These are phyloP conservation scores for Callipepla californica DNA, from an alignment of 2,113 vertebrate genomes.

Conservation along the genomic window DNA sequence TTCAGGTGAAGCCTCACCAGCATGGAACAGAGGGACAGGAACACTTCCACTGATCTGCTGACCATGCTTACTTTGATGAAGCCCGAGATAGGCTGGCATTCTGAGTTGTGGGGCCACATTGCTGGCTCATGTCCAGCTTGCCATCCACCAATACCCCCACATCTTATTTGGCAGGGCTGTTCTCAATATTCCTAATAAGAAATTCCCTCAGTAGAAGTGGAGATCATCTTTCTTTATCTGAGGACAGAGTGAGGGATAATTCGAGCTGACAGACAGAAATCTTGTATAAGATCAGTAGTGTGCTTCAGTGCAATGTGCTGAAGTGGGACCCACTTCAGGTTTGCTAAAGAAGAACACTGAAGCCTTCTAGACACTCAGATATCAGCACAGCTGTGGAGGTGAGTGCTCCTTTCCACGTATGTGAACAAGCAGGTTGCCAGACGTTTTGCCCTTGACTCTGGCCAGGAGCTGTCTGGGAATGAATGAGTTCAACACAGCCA, in stretches of 20 bases:
- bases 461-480: neutral
- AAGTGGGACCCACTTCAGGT: too few species aligned
- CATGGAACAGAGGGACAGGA: too few species aligned
- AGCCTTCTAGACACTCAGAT: accelerated
- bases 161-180: too few species aligned
- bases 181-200: too few species aligned
- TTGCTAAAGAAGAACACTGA: neutral
- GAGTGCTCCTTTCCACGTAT: accelerated
- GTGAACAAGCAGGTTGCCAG: neutral
- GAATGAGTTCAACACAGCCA: neutral
- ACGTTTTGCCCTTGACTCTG: neutral
- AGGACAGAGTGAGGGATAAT: neutral
- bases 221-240: too few species aligned
- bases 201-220: neutral
- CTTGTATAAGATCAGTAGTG: accelerated
- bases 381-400: neutral
- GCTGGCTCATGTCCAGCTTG: too few species aligned
- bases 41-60: too few species aligned
- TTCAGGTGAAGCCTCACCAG: too few species aligned
- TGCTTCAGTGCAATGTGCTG: accelerated
- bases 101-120: too few species aligned
- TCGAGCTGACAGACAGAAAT: neutral
- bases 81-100: too few species aligned
- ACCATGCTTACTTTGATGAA: too few species aligned
- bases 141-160: too few species aligned